phyloP scores from a whole-genome alignment of 2,797 vertebrate genomes.

The Gallinago solitaria region DNA sequence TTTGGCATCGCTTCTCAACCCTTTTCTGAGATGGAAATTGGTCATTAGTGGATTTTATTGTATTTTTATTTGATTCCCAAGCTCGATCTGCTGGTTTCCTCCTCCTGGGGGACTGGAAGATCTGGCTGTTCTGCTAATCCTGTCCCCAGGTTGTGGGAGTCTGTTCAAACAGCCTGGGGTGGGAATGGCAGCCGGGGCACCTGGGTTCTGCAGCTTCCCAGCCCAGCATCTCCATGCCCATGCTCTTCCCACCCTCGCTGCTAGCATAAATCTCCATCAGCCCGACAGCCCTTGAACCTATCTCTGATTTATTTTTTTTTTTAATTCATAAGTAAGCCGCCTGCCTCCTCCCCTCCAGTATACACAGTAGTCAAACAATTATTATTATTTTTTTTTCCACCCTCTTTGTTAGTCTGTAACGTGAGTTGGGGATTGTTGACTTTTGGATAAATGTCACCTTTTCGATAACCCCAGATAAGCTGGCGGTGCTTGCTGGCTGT shows the following conservation, averaged over 20 bases:
- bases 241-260: neutral
- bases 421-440: neutral
- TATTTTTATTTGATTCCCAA: conserved; percentile 38
- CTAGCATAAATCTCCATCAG: neutral
- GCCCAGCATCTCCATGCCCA: neutral
- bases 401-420: neutral
- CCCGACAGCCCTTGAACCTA: neutral
- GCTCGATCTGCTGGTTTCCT: neutral
- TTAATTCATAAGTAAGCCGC: neutral
- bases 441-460: neutral
- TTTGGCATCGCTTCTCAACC: neutral
- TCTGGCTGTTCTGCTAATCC: neutral
- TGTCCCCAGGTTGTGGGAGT: neutral
- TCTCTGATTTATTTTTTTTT: neutral
- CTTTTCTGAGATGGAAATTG: conserved; percentile 31
- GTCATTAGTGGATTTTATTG: conserved; percentile 32
- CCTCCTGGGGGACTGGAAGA: neutral
- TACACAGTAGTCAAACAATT: neutral
- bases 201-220: neutral
- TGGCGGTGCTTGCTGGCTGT: neutral
- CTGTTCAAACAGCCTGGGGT: neutral
- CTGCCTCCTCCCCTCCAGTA: neutral
- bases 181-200: neutral
- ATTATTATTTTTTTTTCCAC: neutral
- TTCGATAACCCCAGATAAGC: conserved; percentile 1